These are phyloP conservation scores for Phallusia fumigata DNA, from an alignment of 23 tunicate genomes.

Conservation along the genomic window DNA sequence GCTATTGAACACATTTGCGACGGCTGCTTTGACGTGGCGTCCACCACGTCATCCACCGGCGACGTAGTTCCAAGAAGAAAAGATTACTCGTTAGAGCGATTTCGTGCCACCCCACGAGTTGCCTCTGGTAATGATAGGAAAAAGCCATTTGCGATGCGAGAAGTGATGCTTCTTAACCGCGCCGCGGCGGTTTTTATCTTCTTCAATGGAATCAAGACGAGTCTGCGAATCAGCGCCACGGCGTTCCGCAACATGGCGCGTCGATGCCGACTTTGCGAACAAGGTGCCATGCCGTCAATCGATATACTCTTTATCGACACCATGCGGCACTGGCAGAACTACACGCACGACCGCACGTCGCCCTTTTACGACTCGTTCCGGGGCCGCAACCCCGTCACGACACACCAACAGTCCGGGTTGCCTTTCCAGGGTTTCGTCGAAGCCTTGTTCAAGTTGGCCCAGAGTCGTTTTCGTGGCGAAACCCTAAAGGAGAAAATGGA, in stretches of 20 bases:
- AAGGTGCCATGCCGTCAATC: slow-evolving; percentile 73
- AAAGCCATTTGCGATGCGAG: slow-evolving; percentile 23
- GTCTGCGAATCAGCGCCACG: slow-evolving; percentile 73
- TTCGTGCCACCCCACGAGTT: neutral
- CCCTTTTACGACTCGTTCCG: slow-evolving; percentile 51
- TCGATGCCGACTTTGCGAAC: slow-evolving; percentile 74
- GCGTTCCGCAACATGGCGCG: slow-evolving; percentile 92
- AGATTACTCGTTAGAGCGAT: neutral
- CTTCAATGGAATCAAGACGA: slow-evolving; percentile 81
- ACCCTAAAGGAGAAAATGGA: slow-evolving; percentile 75
- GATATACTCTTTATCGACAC: slow-evolving; percentile 89
- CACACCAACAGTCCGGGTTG: slow-evolving; percentile 49
- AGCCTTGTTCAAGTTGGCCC: slow-evolving; percentile 77
- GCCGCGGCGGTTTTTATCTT: slow-evolving; percentile 69
- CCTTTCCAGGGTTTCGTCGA: slow-evolving; percentile 95
- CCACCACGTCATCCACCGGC: neutral
- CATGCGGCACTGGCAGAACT: slow-evolving; percentile 84
- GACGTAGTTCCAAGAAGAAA: neutral
- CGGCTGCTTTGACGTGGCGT: neutral
- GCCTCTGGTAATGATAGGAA: neutral
- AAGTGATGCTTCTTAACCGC: slow-evolving; percentile 51
- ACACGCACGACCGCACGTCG: slow-evolving; percentile 24
- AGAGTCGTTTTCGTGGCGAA: slow-evolving; percentile 50
- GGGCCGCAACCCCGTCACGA: slow-evolving; percentile 21
- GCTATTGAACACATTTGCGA: neutral